Evolutionary conservation across 2,797 vertebrate genomes (phyloP).

Genomic region (Brachyalestes nurse): DNA sequence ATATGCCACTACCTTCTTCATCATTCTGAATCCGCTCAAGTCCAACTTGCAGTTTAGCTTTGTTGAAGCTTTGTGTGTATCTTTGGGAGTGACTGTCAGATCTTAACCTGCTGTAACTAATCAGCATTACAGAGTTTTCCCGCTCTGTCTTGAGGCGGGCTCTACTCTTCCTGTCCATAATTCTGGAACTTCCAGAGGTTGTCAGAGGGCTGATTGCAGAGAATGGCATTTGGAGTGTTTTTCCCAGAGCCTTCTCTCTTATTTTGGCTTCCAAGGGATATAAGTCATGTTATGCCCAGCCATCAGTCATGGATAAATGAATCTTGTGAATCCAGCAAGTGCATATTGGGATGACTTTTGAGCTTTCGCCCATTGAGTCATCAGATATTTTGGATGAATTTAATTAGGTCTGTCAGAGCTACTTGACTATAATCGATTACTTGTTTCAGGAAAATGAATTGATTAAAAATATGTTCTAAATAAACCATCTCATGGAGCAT

Average conservation of each 20-base stretch:
- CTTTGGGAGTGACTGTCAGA: background rate
- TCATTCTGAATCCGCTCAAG: background rate
- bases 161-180: slow-evolving; percentile 34
- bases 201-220: slow-evolving; percentile 15
- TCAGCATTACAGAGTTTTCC: slow-evolving; percentile 49
- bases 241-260: slow-evolving; percentile 26
- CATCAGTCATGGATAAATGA: background rate
- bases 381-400: background rate
- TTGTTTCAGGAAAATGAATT: too few species aligned
- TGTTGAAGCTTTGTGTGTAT: slow-evolving; percentile 6
- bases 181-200: slow-evolving; percentile 20
- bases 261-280: slow-evolving; percentile 4
- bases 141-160: slow-evolving; percentile 23
- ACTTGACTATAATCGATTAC: too few species aligned
- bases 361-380: background rate
- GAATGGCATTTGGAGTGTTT: slow-evolving; percentile 13
- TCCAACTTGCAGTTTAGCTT: slow-evolving; percentile 20
- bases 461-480: too few species aligned
- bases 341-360: background rate
- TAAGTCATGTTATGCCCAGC: background rate
- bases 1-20: slow-evolving; percentile 6
- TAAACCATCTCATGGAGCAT: too few species aligned
- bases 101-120: slow-evolving; percentile 43
- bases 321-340: background rate
- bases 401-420: too few species aligned